Conservation (phyloP, 2,888 invertebrate genomes). For the Nezara viridula region DNA sequence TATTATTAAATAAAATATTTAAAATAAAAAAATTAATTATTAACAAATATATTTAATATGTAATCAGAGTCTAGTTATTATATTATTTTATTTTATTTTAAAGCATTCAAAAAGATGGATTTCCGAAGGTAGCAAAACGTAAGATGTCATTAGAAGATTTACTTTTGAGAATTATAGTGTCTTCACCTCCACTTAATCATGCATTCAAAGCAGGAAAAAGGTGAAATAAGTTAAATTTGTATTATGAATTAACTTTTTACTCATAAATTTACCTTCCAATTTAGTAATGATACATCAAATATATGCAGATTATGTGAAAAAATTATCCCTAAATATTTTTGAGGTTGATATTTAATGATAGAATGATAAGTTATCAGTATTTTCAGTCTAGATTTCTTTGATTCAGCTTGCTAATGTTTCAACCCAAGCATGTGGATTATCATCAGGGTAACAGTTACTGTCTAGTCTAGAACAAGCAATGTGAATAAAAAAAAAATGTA, state of each 20-base stretch:
- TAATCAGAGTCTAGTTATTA: background rate
- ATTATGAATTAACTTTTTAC: background rate
- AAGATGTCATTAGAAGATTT: conserved; percentile 1
- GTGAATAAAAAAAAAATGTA: too few species aligned
- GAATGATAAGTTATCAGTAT: too few species aligned
- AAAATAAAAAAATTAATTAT: background rate
- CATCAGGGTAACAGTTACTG: too few species aligned
- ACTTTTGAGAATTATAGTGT: background rate
- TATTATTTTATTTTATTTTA: background rate
- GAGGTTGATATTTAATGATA: too few species aligned
- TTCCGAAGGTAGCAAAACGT: background rate
- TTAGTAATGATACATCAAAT: too few species aligned
- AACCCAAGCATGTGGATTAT: too few species aligned
- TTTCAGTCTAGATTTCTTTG: too few species aligned
- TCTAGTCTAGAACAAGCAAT: too few species aligned
- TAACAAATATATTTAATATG: background rate
- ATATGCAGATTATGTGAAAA: too few species aligned
- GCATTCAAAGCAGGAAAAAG: background rate
- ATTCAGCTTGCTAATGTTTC: too few species aligned
- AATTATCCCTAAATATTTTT: too few species aligned
- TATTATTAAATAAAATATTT: too few species aligned
- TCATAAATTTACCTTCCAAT: background rate
- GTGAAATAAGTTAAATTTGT: background rate
- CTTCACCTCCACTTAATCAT: background rate
- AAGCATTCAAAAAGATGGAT: background rate